These are phyloP conservation scores for Dissostichus mawsoni DNA, from an alignment of 2,113 vertebrate genomes.

Conservation along the genomic window DNA sequence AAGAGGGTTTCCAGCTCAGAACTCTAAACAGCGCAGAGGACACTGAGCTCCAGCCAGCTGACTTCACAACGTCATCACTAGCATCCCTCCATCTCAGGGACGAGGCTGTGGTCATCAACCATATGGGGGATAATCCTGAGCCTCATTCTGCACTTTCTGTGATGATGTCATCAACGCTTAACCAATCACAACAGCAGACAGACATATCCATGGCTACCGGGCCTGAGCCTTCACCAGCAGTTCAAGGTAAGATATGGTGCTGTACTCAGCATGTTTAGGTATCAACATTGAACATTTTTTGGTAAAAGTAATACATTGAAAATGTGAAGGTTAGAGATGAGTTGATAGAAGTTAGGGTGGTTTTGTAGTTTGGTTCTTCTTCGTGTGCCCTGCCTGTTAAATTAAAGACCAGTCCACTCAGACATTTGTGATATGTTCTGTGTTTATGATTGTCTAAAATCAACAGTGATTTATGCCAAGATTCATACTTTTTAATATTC, in stretches of 20 bases:
- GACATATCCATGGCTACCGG: constrained; percentile 27
- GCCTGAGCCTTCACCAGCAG: constrained; percentile 62
- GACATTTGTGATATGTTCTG: no score
- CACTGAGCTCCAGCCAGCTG: constrained; percentile 31
- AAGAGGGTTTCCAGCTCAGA: constrained; percentile 51
- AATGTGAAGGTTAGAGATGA: no score
- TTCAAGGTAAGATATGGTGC: constrained; percentile 59
- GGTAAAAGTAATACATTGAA: background rate
- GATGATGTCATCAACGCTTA: constrained; percentile 52
- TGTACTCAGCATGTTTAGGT: background rate
- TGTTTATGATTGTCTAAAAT: no score
- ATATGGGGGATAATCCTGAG: constrained; percentile 62
- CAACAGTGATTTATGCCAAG: no score
- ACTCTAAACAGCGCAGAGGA: constrained; percentile 15
- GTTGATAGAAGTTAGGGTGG: no score
- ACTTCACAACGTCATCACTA: constrained; percentile 49
- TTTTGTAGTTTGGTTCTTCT: no score
- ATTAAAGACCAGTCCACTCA: no score
- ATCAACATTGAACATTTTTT: background rate
- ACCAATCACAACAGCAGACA: constrained; percentile 56
- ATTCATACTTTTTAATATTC: no score
- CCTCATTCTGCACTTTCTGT: constrained; percentile 34
- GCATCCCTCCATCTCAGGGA: constrained; percentile 70
- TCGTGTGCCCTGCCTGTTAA: no score
- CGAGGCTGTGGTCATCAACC: constrained; percentile 46